Base-by-base conservation (phyloP, 2,113 vertebrate species). In the Mormyrus lacerda region DNA sequence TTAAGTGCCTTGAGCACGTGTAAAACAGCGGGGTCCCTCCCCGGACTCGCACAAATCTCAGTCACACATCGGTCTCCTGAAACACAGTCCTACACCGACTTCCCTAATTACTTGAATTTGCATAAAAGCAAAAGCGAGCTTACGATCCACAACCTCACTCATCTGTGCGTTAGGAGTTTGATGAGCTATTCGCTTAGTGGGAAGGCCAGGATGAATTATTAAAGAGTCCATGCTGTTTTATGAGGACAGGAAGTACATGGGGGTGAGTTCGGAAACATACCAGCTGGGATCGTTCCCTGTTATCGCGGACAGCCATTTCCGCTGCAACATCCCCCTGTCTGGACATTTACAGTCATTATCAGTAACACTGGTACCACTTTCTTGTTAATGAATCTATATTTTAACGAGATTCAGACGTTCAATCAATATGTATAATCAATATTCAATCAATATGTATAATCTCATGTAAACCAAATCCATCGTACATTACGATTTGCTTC, bases 141-240 rank as follows among this genome's bases (percentile, higher is more conserved):
- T 85, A 27, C 42, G 11, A n/a, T 13, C 47, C 89, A 65, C 35
- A 19, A 42, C 31, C 15, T 42, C 73, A 79, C 73, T 79, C 73
- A 35, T 42, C 73, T 39, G 73, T 47, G 73, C 65, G 85, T 45
- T 83, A 88, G 35, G 27, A 45, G 27, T 86, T 27, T 89, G 85
- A 90, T 89, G 61, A 87, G 83, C 55, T 88, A n/a, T 45, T 61
- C 44, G 53, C n/a, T 86, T 90, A 86, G 73, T 58, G 50, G 27
- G 31, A 50, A 82, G 51, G 45, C 44, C 47, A 50, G 42, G 84
- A 61, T 91, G 73, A 91, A 89, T 89, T 76, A 91, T 90, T 91
- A 61, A 91, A 82, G 48, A 87, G 84, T 17, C 48, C 47, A 19
- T 11, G 39, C 76, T 27, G 44, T 87, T 90, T 89, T 31, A 19